These are phyloP conservation scores for Drosophila kanapiae DNA, from an alignment of 1,140 invertebrate species.

Conservation along the genomic window DNA sequence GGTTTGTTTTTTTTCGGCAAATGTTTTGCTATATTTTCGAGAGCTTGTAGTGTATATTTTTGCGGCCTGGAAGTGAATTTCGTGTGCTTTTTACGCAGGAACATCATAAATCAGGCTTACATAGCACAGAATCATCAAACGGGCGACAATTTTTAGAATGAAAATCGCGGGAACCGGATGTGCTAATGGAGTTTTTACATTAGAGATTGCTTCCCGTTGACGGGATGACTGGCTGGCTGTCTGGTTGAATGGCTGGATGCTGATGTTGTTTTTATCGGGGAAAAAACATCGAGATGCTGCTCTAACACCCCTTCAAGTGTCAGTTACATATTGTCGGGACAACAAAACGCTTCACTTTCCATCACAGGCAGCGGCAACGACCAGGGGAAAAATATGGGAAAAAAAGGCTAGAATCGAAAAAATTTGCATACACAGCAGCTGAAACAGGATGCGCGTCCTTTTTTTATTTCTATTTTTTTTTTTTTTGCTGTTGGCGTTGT, in stretches of 20 bases:
- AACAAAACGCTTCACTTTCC: constrained; percentile 79
- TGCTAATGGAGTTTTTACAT: constrained; percentile 81
- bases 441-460: constrained; percentile 67
- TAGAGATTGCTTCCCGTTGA: constrained; percentile 66
- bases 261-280: constrained; percentile 59
- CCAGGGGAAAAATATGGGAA: constrained; percentile 31
- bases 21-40: constrained; percentile 60
- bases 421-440: constrained; percentile 83
- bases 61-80: constrained; percentile 57
- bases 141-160: constrained; percentile 66
- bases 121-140: constrained; percentile 82
- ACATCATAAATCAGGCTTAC: constrained; percentile 85
- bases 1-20: constrained; percentile 24
- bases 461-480: constrained; percentile 35
- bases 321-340: constrained; percentile 82
- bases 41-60: constrained; percentile 58
- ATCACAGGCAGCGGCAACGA: constrained; percentile 40
- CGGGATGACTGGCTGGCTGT: constrained; percentile 10
- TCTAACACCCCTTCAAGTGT: constrained; percentile 81
- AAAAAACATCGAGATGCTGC: constrained; percentile 68
- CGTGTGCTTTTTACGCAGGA: constrained; percentile 7
- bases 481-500: constrained; percentile 31
- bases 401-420: constrained; percentile 73
- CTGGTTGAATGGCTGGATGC: constrained; percentile 5
- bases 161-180: constrained; percentile 48